Conservation (phyloP, 2,113 vertebrate genomes). For the Pygoscelis adeliae region DNA sequence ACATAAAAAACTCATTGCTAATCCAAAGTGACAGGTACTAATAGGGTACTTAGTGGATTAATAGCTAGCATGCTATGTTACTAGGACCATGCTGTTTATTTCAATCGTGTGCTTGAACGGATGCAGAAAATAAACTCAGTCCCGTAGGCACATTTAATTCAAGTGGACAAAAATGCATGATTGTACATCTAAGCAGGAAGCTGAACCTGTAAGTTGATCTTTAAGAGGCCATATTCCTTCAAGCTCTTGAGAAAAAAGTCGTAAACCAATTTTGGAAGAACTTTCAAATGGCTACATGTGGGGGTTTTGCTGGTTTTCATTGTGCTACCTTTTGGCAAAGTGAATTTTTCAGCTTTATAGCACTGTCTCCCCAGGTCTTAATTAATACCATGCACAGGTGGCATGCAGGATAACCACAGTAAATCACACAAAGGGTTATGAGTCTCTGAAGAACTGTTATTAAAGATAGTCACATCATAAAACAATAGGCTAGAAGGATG, state of each 20-base stretch:
- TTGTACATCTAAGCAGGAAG: slow-evolving; percentile 1
- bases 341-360: slow-evolving; percentile 59
- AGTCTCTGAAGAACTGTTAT: slow-evolving; percentile 51
- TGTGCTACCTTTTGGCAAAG: slow-evolving; percentile 18
- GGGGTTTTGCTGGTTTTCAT: background rate
- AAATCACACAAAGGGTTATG: slow-evolving; percentile 59
- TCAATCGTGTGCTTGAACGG: background rate
- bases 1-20: slow-evolving; percentile 60
- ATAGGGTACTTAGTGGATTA: slow-evolving; percentile 62
- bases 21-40: slow-evolving; percentile 66
- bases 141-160: slow-evolving; percentile 22
- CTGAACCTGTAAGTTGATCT: slow-evolving; percentile 11
- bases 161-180: slow-evolving; percentile 26
- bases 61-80: slow-evolving; percentile 13
- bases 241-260: background rate
- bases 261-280: background rate
- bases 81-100: slow-evolving; percentile 57
- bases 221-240: background rate
- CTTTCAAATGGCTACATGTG: background rate
- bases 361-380: slow-evolving; percentile 37
- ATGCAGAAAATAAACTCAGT: slow-evolving; percentile 31
- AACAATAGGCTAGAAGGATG: slow-evolving; percentile 29
- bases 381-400: slow-evolving; percentile 66
- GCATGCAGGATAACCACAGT: slow-evolving; percentile 38
- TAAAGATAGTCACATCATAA: slow-evolving; percentile 45